These are phyloP conservation scores for Diabrotica virgifera DNA, from an alignment of 1,140 invertebrate genomes.

Conservation along the genomic window DNA sequence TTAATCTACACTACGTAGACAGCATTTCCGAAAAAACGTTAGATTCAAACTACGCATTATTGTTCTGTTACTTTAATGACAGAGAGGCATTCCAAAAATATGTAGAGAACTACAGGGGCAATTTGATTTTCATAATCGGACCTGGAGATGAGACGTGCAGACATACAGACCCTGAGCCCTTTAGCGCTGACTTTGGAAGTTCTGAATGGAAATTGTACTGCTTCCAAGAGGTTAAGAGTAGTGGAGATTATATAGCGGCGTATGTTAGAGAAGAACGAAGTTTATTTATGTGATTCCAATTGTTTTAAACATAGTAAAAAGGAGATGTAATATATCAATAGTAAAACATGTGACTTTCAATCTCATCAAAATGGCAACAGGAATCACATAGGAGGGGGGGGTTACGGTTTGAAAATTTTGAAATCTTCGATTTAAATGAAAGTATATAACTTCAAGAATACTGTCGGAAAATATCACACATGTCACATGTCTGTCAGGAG, in stretches of 20 bases:
- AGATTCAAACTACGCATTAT: slow-evolving; percentile 53
- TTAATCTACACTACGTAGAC: slow-evolving; percentile 49
- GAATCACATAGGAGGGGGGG: too few relatives aligned
- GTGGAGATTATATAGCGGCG: slow-evolving; percentile 53
- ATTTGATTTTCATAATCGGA: slow-evolving; percentile 66
- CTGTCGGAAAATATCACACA: too few relatives aligned
- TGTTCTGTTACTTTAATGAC: slow-evolving; percentile 79
- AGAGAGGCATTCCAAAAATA: slow-evolving; percentile 63
- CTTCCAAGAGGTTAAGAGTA: slow-evolving; percentile 47
- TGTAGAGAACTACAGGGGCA: slow-evolving; percentile 58
- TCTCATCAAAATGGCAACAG: too few relatives aligned
- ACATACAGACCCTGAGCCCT: slow-evolving; percentile 66
- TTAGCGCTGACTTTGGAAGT: slow-evolving; percentile 52
- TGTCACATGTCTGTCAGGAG: too few relatives aligned
- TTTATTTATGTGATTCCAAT: too few relatives aligned
- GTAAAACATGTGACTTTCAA: too few relatives aligned
- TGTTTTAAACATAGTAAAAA: too few relatives aligned
- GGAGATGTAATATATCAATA: too few relatives aligned
- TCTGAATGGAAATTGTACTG: slow-evolving; percentile 42
- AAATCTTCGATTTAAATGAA: too few relatives aligned
- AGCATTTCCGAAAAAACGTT: slow-evolving; percentile 41
- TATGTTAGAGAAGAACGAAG: slow-evolving; percentile 43
- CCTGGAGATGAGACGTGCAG: slow-evolving; percentile 60
- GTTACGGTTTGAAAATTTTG: too few relatives aligned
- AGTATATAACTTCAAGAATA: too few relatives aligned